These are phyloP conservation scores for Platalea minor DNA, from an alignment of 2,797 vertebrate species.

Conservation along the genomic window DNA sequence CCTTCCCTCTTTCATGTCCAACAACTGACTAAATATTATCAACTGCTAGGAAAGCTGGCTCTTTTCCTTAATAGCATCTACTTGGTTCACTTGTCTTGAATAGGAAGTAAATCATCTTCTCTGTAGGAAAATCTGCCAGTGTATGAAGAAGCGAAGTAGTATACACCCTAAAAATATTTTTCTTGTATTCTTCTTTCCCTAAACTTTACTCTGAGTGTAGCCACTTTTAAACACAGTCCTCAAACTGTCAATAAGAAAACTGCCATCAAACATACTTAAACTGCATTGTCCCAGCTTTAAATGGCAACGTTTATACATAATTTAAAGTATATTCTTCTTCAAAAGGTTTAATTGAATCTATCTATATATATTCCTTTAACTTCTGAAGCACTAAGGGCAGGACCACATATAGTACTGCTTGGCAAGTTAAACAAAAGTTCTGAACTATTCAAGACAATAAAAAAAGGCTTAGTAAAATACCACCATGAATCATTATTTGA, in stretches of 20 bases:
- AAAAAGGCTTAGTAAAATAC: slow-evolving; percentile 40
- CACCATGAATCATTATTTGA: slow-evolving; percentile 66
- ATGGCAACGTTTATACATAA: not conserved
- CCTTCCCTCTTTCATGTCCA: not conserved
- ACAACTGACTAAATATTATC: not conserved
- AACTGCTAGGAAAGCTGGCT: not conserved
- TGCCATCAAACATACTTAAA: not conserved
- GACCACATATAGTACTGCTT: not conserved
- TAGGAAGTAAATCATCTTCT: not conserved
- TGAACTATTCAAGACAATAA: slow-evolving; percentile 46
- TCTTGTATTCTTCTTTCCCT: not conserved
- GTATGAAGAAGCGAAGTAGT: not conserved
- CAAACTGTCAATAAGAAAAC: not conserved
- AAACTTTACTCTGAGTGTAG: not conserved
- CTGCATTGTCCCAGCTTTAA: not conserved
- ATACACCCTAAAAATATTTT: not conserved
- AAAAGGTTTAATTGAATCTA: not conserved
- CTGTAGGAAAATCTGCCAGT: not conserved
- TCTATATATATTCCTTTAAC: not conserved
- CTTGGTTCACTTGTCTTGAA: not conserved
- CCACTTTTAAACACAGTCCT: not conserved
- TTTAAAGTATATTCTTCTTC: not conserved
- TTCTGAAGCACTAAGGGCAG: slow-evolving; percentile 4
- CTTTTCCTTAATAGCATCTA: not conserved
- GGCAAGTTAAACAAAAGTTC: slow-evolving; percentile 52